Evolutionary conservation across 2,113 vertebrate genomes (phyloP).

Genomic region (Mandrillus leucophaeus): DNA sequence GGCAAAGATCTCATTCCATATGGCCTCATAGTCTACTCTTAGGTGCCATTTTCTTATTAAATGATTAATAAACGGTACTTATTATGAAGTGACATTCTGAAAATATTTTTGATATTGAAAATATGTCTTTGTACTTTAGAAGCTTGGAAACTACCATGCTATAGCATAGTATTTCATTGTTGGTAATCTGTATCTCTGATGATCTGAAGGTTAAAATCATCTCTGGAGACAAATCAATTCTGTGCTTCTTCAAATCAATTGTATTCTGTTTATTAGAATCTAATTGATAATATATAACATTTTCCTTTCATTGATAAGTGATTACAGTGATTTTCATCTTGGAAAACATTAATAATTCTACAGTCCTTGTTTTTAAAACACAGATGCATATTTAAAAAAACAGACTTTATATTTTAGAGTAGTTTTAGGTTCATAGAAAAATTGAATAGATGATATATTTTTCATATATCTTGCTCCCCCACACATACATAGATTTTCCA

Average conservation of each 20-base stretch:
- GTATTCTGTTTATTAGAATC: background rate
- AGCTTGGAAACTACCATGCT: background rate
- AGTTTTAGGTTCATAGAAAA: background rate
- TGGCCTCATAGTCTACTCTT: background rate
- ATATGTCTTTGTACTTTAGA: background rate
- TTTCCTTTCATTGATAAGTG: background rate
- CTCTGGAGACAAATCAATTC: background rate
- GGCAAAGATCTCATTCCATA: background rate
- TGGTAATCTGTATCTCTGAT: background rate
- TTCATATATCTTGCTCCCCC: background rate
- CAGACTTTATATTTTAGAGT: background rate
- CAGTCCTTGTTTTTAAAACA: background rate
- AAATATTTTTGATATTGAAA: background rate
- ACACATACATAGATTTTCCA: background rate
- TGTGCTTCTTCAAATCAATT: background rate
- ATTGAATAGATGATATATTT: background rate
- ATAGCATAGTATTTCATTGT: background rate
- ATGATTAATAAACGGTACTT: background rate
- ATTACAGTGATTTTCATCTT: conserved; percentile 32
- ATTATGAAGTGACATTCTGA: background rate
- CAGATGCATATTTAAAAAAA: background rate
- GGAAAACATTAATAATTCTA: background rate
- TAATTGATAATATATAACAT: background rate
- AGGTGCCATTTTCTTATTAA: background rate
- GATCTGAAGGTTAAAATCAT: background rate